Conservation (phyloP, 2,888 invertebrate species). For the Furcula furcula region DNA sequence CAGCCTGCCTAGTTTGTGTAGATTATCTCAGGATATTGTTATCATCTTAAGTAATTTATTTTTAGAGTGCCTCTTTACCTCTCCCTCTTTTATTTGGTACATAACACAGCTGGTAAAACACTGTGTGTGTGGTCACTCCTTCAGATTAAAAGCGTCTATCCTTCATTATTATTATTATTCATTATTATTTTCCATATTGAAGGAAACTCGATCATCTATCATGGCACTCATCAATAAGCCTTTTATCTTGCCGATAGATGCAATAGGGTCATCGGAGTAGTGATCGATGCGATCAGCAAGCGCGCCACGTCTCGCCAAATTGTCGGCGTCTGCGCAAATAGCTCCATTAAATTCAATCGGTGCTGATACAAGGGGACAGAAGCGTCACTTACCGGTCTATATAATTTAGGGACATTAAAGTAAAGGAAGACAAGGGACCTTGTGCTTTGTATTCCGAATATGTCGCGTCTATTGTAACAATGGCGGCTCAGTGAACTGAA, state of each 20-base stretch:
- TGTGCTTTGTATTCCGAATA: conserved; percentile 54
- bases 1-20: too few relatives aligned
- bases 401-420: conserved; percentile 70
- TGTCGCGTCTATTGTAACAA: conserved; percentile 15
- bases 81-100: too few relatives aligned
- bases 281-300: conserved; percentile 37
- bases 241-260: conserved; percentile 39
- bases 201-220: conserved; percentile 12
- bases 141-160: too few relatives aligned
- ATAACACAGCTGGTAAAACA: too few relatives aligned
- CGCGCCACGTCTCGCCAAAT: conserved; percentile 55
- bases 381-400: conserved; percentile 61
- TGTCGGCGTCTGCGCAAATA: conserved; percentile 61
- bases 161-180: too few relatives aligned
- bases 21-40: too few relatives aligned
- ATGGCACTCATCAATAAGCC: conserved; percentile 27
- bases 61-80: too few relatives aligned
- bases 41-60: too few relatives aligned
- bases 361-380: conserved; percentile 51
- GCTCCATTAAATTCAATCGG: conserved; percentile 74
- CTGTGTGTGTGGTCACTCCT: too few relatives aligned
- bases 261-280: conserved; percentile 28
- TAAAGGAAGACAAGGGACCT: conserved; percentile 25
- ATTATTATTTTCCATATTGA: background rate
- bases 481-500: background rate